Conservation (phyloP, 1,140 invertebrate genomes). For the Drosophila nigrodunni region DNA sequence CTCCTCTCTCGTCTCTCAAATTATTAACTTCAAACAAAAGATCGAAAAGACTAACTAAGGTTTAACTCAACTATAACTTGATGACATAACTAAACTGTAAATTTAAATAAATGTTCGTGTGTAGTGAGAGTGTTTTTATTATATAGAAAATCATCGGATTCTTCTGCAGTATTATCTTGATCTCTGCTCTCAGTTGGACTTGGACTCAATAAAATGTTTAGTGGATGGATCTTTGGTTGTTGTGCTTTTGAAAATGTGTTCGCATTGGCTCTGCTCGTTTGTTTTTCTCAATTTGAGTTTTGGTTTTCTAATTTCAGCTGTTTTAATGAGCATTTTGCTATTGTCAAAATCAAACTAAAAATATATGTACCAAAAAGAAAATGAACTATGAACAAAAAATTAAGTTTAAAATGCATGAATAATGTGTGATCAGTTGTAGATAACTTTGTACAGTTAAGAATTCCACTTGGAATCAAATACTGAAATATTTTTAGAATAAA, state of each 20-base stretch:
- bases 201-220: conserved; percentile 38
- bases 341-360: conserved; percentile 50
- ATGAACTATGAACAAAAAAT: conserved; percentile 21
- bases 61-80: conserved; percentile 74
- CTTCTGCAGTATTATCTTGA: conserved; percentile 28
- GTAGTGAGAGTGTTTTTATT: conserved; percentile 41
- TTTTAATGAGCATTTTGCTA: conserved; percentile 70
- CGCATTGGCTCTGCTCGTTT: conserved; percentile 64
- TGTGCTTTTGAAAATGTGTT: conserved; percentile 68
- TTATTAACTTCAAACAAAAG: conserved; percentile 57
- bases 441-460: conserved; percentile 11
- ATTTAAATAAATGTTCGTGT: conserved; percentile 59
- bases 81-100: conserved; percentile 66
- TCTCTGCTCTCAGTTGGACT: conserved; percentile 59
- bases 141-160: conserved; percentile 3
- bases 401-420: background rate
- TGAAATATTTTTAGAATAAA: background rate
- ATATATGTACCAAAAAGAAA: conserved; percentile 28
- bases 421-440: conserved; percentile 60
- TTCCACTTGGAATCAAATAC: conserved; percentile 3
- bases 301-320: conserved; percentile 25
- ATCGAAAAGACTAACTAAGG: conserved; percentile 63
- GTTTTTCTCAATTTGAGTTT: conserved; percentile 43
- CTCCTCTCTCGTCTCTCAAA: conserved; percentile 8
- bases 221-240: conserved; percentile 79